Evolutionary conservation across 2,113 vertebrate species (phyloP), one percentile per base, ranked within the genome.

Genomic region (Ammodytes marinus): DNA sequence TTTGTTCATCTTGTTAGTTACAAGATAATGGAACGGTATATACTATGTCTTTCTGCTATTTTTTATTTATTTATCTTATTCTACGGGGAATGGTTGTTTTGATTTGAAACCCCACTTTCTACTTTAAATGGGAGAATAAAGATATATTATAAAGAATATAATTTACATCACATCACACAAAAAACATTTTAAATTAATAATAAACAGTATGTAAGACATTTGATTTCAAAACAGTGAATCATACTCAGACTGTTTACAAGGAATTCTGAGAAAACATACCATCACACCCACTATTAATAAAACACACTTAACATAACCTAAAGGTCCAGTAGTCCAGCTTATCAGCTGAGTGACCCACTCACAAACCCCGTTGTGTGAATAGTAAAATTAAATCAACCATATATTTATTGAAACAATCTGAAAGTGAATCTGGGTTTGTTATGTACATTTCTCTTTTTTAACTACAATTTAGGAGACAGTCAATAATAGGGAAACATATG

Each of bases 381-480:
- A 61, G 43, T 52, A 45, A 68, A 27, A 60, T 77, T 70, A 82
- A 71, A 86, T 57, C 57, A 74, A 54, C n/a, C 40, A 60, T 64
- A 59, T 6, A 60, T 17, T 50, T 17, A 50, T 13, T n/a, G 57
- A 68, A 11, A 81, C 27, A 74, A 75, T 64, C 67, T 72, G 49
- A 15, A 72, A 49, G 43, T 46, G 49, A 79, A 46, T 64, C 17
- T 3, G 37, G 55, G 50, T 70, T 71, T 49, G 10, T 6, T n/a
- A 46, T 3, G 3, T 43, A 73, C 50, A 10, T 75, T n/a, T 75
- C 65, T 43, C 54, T 59, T 8, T 27, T 71, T 50, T 66, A 79
- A 83, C 89, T 88, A 74, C 54, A 58, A 54, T 79, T 76, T 69
- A 74, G 69, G 82, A 42, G 82, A 80, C 79, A 79, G 80, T 85